A percentile compares a stretch with the other conserved stretches of the same genome.
These are phyloP conservation scores for Dendrolimus pini DNA, from an alignment of 2,888 invertebrate species.

Conservation along the genomic window DNA sequence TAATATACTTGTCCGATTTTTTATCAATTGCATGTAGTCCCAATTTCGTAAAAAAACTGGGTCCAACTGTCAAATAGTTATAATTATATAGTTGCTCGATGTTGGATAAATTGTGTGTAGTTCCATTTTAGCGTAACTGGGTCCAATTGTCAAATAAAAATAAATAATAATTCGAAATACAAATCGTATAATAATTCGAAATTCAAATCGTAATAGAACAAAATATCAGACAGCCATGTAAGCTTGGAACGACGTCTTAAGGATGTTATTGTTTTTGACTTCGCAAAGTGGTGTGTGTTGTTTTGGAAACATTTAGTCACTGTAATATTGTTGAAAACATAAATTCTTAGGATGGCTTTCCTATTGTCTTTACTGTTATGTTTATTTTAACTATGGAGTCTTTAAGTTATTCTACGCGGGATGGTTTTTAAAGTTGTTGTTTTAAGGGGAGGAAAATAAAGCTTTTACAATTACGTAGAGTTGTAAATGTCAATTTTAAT, in stretches of 20 bases:
- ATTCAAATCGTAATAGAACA: not conserved
- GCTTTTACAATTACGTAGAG: not conserved
- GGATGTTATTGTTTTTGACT: conserved; percentile 59
- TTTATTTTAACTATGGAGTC: not conserved
- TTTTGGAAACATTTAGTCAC: conserved; percentile 70
- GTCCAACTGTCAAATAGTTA: no score
- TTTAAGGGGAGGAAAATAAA: not conserved
- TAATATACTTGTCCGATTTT: no score
- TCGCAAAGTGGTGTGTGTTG: conserved; percentile 55
- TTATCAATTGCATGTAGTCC: no score
- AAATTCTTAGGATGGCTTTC: conserved; percentile 70
- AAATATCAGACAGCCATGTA: conserved; percentile 15
- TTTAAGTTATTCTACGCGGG: not conserved
- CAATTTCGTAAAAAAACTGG: no score
- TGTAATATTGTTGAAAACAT: conserved; percentile 34
- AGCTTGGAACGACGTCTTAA: conserved; percentile 46
- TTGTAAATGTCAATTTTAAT: conserved; percentile 20
- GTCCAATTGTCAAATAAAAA: no score
- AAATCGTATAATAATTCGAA: not conserved
- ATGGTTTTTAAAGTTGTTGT: not conserved
- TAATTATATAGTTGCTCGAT: no score
- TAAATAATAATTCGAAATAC: no score
- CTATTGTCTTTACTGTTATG: conserved; percentile 19
- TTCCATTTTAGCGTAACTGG: no score
- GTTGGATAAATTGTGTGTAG: no score